Evolutionary conservation across 2,113 vertebrate species (phyloP), one percentile per base, ranked within the genome.

Genomic region (Microcebus ravelobensis): DNA sequence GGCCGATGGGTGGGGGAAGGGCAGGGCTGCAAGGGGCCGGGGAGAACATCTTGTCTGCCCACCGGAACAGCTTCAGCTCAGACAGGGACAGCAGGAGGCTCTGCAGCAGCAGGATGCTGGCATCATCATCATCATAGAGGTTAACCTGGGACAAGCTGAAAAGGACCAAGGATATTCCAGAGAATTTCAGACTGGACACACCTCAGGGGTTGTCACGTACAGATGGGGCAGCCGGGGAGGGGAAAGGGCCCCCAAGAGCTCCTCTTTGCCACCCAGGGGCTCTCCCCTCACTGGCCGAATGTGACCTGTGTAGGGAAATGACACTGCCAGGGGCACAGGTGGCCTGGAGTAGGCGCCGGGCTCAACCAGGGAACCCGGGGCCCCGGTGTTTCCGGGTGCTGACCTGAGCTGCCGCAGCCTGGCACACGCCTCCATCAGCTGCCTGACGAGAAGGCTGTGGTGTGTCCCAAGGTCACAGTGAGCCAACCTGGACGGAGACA

Each of bases 351-450:
- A 34, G 65, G 8, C 67, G 3, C 31, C 45, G 90, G 73, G 81
- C 20, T 5, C 1, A 8, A 21, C 2, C 31, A 23, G 42, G 36
- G 70, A 50, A 36, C 90, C 42, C 25, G 17, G 68, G 83, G 73
- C 29, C 63, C 29, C n/a, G 0, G 52, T 0, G 42, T 34, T 48
- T 5, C 2, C 3, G 23, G 70, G 13, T 12, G 45, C 99, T 98
- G 94, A 99, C 99, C 99, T 98, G 89, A 99, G 65, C 82, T 98
- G 98, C 96, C 86, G 97, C 65, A 99, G 98, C 34, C 92, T 97
- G 52, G 97, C 42, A 83, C 98, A 99, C 6, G 97, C 98, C 17
- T 97, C 97, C 76, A 91, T n/a, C 67, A 98, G 8, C 61, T 68
- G 95, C 31, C 31, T 86, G 81, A 96, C 70, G 1, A 97, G 94